phyloP scores from a whole-genome alignment of 2,113 vertebrate genomes.

The Numida meleagris region DNA sequence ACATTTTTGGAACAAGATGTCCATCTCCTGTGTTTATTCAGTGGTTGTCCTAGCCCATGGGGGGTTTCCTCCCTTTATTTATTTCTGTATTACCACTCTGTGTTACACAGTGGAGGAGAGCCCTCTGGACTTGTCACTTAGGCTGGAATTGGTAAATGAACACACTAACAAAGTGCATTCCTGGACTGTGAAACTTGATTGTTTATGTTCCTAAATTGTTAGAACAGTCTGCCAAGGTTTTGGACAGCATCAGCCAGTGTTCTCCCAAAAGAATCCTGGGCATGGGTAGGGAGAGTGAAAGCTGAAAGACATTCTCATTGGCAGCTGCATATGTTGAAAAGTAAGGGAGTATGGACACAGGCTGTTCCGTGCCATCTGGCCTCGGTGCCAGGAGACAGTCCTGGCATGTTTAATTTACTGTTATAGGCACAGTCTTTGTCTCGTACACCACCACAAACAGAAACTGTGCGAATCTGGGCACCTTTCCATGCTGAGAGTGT shows the following conservation, averaged over 20 bases:
- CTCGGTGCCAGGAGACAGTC: conserved; percentile 5
- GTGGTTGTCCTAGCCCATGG: neutral
- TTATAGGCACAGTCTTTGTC: neutral
- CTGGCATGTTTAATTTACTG: neutral
- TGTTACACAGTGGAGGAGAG: neutral
- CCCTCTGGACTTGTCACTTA: neutral
- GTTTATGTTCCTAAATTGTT: neutral
- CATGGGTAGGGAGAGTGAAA: neutral
- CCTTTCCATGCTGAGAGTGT: neutral
- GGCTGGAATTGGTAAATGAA: neutral
- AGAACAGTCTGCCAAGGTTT: neutral
- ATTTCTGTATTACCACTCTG: neutral
- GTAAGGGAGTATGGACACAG: neutral
- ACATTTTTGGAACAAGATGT: neutral
- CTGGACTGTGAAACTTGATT: neutral
- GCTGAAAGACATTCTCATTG: neutral
- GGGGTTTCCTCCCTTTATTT: neutral
- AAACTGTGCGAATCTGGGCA: neutral
- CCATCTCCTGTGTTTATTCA: neutral
- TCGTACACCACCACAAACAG: neutral
- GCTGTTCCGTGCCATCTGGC: conserved; percentile 10
- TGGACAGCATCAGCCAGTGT: neutral
- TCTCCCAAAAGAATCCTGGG: neutral
- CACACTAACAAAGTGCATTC: neutral
- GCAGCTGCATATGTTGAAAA: neutral